phyloP scores from a whole-genome alignment of 2,113 vertebrate species.

The Epinephelus cyanopodus region DNA sequence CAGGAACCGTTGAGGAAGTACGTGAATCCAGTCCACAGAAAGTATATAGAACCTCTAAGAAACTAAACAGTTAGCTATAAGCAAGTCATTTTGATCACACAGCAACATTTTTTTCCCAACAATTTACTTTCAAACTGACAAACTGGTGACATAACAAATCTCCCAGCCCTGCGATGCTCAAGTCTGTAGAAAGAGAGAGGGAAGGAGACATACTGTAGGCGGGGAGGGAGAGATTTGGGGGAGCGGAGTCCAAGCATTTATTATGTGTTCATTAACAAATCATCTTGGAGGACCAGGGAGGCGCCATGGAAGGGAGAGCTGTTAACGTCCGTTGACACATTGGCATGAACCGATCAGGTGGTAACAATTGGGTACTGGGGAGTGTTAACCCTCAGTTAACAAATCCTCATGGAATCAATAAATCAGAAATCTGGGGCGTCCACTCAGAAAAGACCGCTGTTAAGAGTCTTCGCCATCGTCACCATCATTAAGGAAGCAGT shows the following conservation, averaged over 20 bases:
- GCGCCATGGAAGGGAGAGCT: conserved; percentile 40
- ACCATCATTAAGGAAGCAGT: conserved; percentile 83
- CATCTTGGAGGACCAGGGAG: conserved; percentile 43
- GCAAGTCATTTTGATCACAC: conserved; percentile 64
- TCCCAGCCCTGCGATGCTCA: conserved; percentile 60
- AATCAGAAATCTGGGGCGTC: conserved; percentile 62
- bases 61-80: conserved; percentile 68
- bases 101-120: conserved; percentile 43
- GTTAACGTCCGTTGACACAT: conserved; percentile 54
- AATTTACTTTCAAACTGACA: conserved; percentile 59
- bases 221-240: conserved; percentile 17
- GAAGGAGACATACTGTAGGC: conserved; percentile 18
- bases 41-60: conserved; percentile 64
- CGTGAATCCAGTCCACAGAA: conserved; percentile 75
- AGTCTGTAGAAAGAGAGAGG: conserved; percentile 63
- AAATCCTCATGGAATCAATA: conserved; percentile 71
- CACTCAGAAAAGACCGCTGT: conserved; percentile 79
- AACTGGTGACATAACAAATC: conserved; percentile 52
- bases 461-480: conserved; percentile 88
- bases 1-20: conserved; percentile 37
- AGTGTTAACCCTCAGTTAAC: conserved; percentile 46
- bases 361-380: conserved; percentile 49
- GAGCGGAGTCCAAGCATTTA: conserved; percentile 49
- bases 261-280: conserved; percentile 56
- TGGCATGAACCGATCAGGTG: conserved; percentile 60